Evolutionary conservation across 35 echinoderm and acorn worm genomes (phyloP).

Genomic region (Amphiura filiformis): DNA sequence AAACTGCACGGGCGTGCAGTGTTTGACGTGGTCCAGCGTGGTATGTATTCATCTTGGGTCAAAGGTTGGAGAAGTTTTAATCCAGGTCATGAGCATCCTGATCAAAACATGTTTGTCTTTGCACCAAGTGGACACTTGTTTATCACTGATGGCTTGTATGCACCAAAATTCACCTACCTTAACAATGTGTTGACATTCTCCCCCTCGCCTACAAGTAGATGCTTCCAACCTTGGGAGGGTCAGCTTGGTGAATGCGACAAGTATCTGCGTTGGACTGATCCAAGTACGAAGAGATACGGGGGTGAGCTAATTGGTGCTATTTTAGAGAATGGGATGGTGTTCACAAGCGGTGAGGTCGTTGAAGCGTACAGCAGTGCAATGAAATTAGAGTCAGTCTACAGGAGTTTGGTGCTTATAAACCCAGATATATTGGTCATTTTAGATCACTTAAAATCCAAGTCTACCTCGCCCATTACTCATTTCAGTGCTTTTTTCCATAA

Average conservation of each 20-base stretch:
- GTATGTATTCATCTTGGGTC: conserved; percentile 83
- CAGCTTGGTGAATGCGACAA: conserved; percentile 94
- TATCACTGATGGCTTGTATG: conserved; percentile 89
- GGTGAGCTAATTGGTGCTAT: conserved; percentile 74
- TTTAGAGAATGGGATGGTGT: conserved; percentile 45
- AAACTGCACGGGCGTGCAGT: conserved; percentile 71
- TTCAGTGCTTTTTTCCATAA: conserved; percentile 86
- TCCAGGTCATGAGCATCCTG: conserved; percentile 97
- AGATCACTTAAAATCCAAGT: conserved; percentile 77
- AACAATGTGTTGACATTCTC: conserved; percentile 89
- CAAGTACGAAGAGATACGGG: conserved; percentile 34
- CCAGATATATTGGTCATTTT: conserved; percentile 64
- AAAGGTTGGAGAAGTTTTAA: conserved; percentile 93
- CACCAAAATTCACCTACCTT: conserved; percentile 69
- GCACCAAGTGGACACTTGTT: conserved; percentile 73
- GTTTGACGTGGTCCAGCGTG: conserved; percentile 76
- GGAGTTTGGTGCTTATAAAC: conserved; percentile 67
- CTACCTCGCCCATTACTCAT: conserved; percentile 56
- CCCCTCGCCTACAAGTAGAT: conserved; percentile 77
- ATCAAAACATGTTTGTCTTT: conserved; percentile 98
- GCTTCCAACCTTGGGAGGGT: conserved; percentile 92
- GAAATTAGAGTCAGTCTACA: conserved; percentile 75
- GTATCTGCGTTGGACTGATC: conserved; percentile 79
- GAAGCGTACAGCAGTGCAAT: conserved; percentile 71
- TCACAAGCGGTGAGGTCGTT: conserved; percentile 70